Conservation (phyloP, 2,888 invertebrate species). For the Acronicta psi region DNA sequence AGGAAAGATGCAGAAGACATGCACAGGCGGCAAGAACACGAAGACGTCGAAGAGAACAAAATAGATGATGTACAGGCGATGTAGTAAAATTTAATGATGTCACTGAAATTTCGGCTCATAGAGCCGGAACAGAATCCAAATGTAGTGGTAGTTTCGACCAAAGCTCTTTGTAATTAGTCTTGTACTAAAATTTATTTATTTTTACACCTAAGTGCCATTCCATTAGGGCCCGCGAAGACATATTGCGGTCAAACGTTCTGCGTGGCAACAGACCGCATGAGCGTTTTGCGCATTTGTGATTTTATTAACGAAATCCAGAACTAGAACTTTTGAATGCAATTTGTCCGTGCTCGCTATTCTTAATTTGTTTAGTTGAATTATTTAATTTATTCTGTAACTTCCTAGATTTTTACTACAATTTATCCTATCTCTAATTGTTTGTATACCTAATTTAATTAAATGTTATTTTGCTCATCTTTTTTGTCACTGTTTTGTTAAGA, state of each 20-base stretch:
- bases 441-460: slow-evolving; percentile 22
- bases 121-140: slow-evolving; percentile 67
- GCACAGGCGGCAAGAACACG: slow-evolving; percentile 78
- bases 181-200: slow-evolving; percentile 64
- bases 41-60: slow-evolving; percentile 71
- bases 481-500: slow-evolving; percentile 53
- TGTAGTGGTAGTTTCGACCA: slow-evolving; percentile 86
- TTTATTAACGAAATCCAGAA: neutral
- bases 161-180: slow-evolving; percentile 78
- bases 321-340: slow-evolving; percentile 12
- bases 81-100: slow-evolving; percentile 63
- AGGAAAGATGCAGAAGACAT: slow-evolving; percentile 84
- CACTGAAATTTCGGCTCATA: slow-evolving; percentile 31
- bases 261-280: neutral
- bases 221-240: slow-evolving; percentile 17
- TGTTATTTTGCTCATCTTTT: slow-evolving; percentile 42
- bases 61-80: slow-evolving; percentile 79
- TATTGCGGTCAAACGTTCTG: slow-evolving; percentile 8
- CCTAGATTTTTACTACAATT: slow-evolving; percentile 29
- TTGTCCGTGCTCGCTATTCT: slow-evolving; percentile 25
- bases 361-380: slow-evolving; percentile 48
- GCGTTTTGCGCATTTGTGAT: neutral
- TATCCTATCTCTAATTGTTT: slow-evolving; percentile 23
- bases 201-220: slow-evolving; percentile 71
- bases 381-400: slow-evolving; percentile 28